phyloP scores from a whole-genome alignment of 2,888 invertebrate species.

The Scelioninae gen. 2 region DNA sequence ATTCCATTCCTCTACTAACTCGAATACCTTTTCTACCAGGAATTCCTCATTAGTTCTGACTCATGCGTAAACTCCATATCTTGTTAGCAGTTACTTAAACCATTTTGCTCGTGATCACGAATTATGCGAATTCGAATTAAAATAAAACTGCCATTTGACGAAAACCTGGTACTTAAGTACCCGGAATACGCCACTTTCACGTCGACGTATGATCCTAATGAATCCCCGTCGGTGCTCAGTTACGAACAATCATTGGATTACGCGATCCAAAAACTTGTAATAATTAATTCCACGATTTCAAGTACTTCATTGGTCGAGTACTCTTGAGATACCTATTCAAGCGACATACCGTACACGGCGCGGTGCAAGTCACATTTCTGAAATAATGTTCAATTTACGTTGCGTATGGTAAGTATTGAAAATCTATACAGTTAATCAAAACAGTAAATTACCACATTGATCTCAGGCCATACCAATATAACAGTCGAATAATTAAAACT shows the following conservation, averaged over 20 bases:
- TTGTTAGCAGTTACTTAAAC: conserved; percentile 1
- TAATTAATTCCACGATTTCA: conserved; percentile 49
- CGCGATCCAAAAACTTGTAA: conserved; percentile 47
- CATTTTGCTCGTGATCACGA: conserved; percentile 9
- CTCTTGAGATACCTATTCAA: conserved; percentile 34
- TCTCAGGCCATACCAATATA: conserved; percentile 57
- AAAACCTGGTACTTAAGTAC: neutral
- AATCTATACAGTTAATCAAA: conserved; percentile 50
- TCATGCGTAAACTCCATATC: too few relatives aligned
- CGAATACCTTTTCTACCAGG: too few relatives aligned
- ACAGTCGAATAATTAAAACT: conserved; percentile 57
- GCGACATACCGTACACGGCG: neutral
- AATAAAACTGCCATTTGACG: too few relatives aligned
- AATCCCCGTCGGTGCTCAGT: neutral
- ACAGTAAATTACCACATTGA: conserved; percentile 57
- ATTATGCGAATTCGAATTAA: neutral
- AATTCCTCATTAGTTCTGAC: too few relatives aligned
- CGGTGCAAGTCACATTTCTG: conserved; percentile 1
- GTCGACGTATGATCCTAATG: conserved; percentile 15
- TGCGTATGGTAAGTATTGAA: conserved; percentile 27
- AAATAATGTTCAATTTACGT: conserved; percentile 11
- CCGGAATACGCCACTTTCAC: conserved; percentile 1
- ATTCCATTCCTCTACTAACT: too few relatives aligned
- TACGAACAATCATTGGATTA: conserved; percentile 14
- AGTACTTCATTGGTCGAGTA: conserved; percentile 36